A percentile compares a stretch with the other conserved stretches of the same genome.
Evolutionary conservation across 1,140 invertebrate genomes (phyloP).

Genomic region (Drosophila subpulchrella): DNA sequence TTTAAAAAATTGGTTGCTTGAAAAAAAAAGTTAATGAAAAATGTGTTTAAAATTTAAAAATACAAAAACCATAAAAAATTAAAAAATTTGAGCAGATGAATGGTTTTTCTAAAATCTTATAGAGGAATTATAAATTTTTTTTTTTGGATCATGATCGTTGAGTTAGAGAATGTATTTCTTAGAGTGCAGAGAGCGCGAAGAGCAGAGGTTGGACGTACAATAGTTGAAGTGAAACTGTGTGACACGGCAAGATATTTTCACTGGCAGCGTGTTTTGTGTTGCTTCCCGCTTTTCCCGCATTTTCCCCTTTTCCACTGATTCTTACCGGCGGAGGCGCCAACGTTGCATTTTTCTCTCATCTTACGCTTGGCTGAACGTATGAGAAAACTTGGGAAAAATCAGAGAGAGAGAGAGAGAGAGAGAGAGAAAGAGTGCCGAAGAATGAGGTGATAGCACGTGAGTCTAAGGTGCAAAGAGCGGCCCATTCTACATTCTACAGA

Average conservation of each 20-base stretch:
- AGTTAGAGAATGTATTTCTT: neutral
- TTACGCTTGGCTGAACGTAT: slow-evolving; percentile 36
- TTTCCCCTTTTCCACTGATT: slow-evolving; percentile 14
- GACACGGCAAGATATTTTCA: slow-evolving; percentile 42
- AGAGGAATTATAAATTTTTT: no score
- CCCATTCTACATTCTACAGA: slow-evolving; percentile 31
- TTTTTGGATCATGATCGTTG: neutral
- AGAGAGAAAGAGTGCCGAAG: slow-evolving; percentile 1
- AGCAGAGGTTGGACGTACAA: slow-evolving; percentile 11
- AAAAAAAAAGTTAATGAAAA: no score
- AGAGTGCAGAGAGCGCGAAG: slow-evolving; percentile 21
- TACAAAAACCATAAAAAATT: no score
- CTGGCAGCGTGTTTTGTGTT: slow-evolving; percentile 47
- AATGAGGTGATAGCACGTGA: slow-evolving; percentile 24
- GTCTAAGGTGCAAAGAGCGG: slow-evolving; percentile 21
- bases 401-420: slow-evolving; percentile 8
- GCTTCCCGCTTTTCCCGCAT: slow-evolving; percentile 31
- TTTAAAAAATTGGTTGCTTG: no score
- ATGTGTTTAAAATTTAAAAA: no score
- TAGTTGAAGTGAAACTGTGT: slow-evolving; percentile 31
- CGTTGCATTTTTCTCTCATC: slow-evolving; percentile 36
- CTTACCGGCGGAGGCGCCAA: slow-evolving; percentile 22
- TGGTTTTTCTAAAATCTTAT: no score
- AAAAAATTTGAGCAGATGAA: no score
- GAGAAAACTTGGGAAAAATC: neutral